A percentile compares a stretch with the other conserved stretches of the same genome.
Conservation (phyloP, 2,113 vertebrate species). For the Stigmatopora nigra region DNA sequence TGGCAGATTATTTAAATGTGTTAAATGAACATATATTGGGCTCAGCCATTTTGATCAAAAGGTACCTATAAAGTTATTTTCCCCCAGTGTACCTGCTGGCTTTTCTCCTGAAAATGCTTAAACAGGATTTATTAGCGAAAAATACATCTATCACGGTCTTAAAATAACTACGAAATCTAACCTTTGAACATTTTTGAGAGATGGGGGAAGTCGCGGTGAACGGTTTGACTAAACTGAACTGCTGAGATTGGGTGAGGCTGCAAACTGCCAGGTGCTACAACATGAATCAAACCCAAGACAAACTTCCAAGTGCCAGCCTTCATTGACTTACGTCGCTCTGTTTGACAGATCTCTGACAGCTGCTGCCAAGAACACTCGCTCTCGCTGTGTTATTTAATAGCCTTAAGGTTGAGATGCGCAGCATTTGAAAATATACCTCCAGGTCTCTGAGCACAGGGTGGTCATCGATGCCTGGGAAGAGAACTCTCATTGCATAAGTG, state of each 20-base stretch:
- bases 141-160: neutral
- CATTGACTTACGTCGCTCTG: slow-evolving; percentile 27
- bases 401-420: slow-evolving; percentile 33
- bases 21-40: too few species aligned
- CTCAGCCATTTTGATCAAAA: too few species aligned
- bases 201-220: neutral
- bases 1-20: too few species aligned
- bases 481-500: slow-evolving; percentile 93
- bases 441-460: slow-evolving; percentile 92
- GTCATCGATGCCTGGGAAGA: slow-evolving; percentile 96
- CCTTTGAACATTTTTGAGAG: neutral
- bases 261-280: slow-evolving; percentile 5
- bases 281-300: slow-evolving; percentile 26
- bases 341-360: slow-evolving; percentile 33
- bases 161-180: neutral
- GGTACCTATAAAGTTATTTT: too few species aligned
- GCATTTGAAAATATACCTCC: slow-evolving; percentile 76
- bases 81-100: neutral
- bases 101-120: neutral
- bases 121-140: neutral
- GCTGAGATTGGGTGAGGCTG: neutral
- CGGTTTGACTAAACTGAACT: neutral
- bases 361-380: slow-evolving; percentile 27
- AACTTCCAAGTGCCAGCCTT: slow-evolving; percentile 7
- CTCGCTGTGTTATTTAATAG: slow-evolving; percentile 21